Evolutionary conservation across 2,113 vertebrate genomes (phyloP).

Genomic region (Dasyurus viverrinus): DNA sequence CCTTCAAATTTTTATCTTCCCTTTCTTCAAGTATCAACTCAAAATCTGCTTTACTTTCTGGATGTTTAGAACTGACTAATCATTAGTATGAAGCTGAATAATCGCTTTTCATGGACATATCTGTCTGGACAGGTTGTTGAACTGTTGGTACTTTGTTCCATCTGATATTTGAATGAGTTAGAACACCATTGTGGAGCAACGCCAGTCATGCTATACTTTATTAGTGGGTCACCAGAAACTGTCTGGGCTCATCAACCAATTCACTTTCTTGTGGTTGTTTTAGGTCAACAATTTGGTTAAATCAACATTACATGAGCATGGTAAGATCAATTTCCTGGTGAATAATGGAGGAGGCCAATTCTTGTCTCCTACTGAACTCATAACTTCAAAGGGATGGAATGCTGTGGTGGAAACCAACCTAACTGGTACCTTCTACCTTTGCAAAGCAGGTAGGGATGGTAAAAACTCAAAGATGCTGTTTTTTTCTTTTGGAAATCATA

Average conservation of each 20-base stretch:
- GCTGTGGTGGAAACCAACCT: conserved; percentile 97
- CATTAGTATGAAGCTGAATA: no score
- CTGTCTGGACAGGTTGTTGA: no score
- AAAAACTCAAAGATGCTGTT: neutral
- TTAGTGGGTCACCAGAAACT: neutral
- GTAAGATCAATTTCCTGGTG: conserved; percentile 92
- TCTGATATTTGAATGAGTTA: neutral
- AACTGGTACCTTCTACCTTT: conserved; percentile 92
- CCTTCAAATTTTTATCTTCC: no score
- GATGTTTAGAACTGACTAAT: no score
- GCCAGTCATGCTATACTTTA: neutral
- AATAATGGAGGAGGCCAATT: conserved; percentile 98
- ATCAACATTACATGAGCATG: conserved; percentile 86
- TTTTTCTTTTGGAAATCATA: neutral
- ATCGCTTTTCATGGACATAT: no score
- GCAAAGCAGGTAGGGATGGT: conserved; percentile 87
- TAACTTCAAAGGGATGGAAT: conserved; percentile 93
- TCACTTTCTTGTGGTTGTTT: neutral
- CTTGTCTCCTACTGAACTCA: conserved; percentile 83
- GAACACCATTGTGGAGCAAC: neutral
- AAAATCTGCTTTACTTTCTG: no score
- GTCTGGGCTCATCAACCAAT: conserved; percentile 29
- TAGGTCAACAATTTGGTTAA: conserved; percentile 92
- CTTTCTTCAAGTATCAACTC: no score
- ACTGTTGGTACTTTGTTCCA: no score